These are phyloP conservation scores for Sternarchorhynchus goeldii DNA, from an alignment of 2,797 vertebrate genomes.

Conservation along the genomic window DNA sequence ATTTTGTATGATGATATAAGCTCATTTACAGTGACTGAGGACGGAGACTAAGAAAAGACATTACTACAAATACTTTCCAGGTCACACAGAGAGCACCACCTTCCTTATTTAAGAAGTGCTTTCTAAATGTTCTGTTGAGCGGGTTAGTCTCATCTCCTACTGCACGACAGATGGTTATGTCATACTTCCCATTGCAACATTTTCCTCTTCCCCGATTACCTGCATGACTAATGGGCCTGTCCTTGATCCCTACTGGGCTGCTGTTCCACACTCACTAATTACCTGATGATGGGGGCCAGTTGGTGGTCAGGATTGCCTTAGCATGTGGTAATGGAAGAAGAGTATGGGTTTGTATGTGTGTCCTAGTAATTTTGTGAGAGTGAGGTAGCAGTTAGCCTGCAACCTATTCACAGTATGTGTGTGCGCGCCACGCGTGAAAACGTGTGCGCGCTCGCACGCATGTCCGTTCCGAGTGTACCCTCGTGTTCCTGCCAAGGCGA, in stretches of 20 bases:
- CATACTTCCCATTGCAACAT: slow-evolving; percentile 53
- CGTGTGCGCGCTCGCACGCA: too few species aligned
- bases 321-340: slow-evolving; percentile 59
- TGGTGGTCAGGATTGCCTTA: slow-evolving; percentile 54
- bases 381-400: slow-evolving; percentile 42
- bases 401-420: slow-evolving; percentile 54
- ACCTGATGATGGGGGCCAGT: slow-evolving; percentile 57
- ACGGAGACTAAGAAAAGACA: slow-evolving; percentile 68
- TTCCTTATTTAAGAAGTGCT: slow-evolving; percentile 59
- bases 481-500: slow-evolving; percentile 40
- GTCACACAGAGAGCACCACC: slow-evolving; percentile 57
- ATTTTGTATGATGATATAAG: slow-evolving; percentile 36
- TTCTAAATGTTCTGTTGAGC: slow-evolving; percentile 50
- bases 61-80: slow-evolving; percentile 75
- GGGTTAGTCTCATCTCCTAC: slow-evolving; percentile 41
- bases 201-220: slow-evolving; percentile 55
- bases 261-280: slow-evolving; percentile 55
- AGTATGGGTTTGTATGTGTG: slow-evolving; percentile 39
- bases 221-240: slow-evolving; percentile 56
- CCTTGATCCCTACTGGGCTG: slow-evolving; percentile 51
- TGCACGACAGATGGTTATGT: slow-evolving; percentile 55
- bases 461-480: slow-evolving; percentile 8
- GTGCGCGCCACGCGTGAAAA: slow-evolving; percentile 19
- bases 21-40: slow-evolving; percentile 43
- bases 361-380: slow-evolving; percentile 43